phyloP scores from a whole-genome alignment of 2,797 vertebrate genomes.

The Peromyscus melanophrys region DNA sequence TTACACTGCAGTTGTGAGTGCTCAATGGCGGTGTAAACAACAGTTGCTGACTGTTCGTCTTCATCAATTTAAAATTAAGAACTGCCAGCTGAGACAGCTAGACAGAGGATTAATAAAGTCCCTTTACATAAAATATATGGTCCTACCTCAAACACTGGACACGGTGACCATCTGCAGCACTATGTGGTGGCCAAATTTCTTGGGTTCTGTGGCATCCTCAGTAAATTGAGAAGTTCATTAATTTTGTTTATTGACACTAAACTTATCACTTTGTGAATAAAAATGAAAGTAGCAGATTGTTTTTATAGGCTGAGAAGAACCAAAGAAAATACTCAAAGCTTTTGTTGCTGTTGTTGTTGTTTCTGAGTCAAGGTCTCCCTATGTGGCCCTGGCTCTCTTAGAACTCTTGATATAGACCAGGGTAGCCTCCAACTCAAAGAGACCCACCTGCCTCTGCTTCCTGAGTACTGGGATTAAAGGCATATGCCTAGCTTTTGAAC shows the following conservation, averaged over 20 bases:
- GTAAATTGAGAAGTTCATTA: not conserved
- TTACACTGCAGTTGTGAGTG: not conserved
- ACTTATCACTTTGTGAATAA: not conserved
- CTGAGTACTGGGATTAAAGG: not conserved
- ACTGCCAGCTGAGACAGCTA: constrained; percentile 5
- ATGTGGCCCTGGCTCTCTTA: not conserved
- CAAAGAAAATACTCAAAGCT: not conserved
- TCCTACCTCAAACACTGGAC: not conserved
- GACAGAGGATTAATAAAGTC: not conserved
- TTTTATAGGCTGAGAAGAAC: not conserved
- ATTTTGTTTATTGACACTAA: not conserved
- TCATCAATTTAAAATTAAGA: constrained; percentile 29
- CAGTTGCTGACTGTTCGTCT: not conserved
- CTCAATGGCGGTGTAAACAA: not conserved
- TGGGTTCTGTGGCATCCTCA: not conserved
- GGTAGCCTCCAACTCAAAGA: not conserved
- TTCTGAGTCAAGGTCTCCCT: not conserved
- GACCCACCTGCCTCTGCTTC: not conserved
- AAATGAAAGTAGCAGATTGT: not conserved
- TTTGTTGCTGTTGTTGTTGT: not conserved
- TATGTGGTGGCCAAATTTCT: not conserved
- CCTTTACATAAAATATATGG: not conserved
- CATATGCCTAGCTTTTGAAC: not conserved
- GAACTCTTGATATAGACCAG: not conserved
- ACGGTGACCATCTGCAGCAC: not conserved